A percentile compares a stretch with the other conserved stretches of the same genome.
phyloP scores from a whole-genome alignment of 2,888 invertebrate genomes.

The Dilophus febrilis region DNA sequence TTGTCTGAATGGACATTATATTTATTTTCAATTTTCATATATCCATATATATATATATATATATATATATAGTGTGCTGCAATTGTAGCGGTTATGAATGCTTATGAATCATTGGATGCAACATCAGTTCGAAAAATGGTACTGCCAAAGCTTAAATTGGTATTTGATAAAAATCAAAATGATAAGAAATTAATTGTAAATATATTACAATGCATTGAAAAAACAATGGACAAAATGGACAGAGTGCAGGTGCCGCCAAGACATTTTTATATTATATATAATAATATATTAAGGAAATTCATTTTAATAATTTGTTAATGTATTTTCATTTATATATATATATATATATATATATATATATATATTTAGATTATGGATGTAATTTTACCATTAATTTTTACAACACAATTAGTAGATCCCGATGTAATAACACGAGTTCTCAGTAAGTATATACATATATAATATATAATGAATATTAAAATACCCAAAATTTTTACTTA shows the following conservation, averaged over 20 bases:
- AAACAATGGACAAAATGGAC: conserved; percentile 68
- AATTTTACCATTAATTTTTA: conserved; percentile 74
- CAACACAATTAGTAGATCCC: conserved; percentile 72
- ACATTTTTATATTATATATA: neutral
- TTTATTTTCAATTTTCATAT: neutral
- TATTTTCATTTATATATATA: too few relatives aligned
- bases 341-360: too few relatives aligned
- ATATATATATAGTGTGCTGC: conserved; percentile 55
- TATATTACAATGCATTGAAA: conserved; percentile 62
- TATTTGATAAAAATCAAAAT: conserved; percentile 61
- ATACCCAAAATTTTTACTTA: too few relatives aligned
- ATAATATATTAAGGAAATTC: too few relatives aligned
- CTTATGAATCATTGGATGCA: conserved; percentile 71
- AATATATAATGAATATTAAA: too few relatives aligned
- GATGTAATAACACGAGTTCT: conserved; percentile 79
- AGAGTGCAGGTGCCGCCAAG: conserved; percentile 59
- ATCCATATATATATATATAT: conserved; percentile 4
- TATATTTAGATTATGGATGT: conserved; percentile 55
- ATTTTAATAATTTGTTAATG: too few relatives aligned
- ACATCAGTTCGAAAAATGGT: conserved; percentile 62
- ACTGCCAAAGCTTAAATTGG: conserved; percentile 62
- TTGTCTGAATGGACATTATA: neutral
- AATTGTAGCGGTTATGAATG: conserved; percentile 69
- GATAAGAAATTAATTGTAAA: conserved; percentile 68
- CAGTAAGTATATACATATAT: conserved; percentile 50